A percentile compares a stretch with the other conserved stretches of the same genome.
Evolutionary conservation across 2,797 vertebrate species (phyloP).

Genomic region (Oreortyx pictus): DNA sequence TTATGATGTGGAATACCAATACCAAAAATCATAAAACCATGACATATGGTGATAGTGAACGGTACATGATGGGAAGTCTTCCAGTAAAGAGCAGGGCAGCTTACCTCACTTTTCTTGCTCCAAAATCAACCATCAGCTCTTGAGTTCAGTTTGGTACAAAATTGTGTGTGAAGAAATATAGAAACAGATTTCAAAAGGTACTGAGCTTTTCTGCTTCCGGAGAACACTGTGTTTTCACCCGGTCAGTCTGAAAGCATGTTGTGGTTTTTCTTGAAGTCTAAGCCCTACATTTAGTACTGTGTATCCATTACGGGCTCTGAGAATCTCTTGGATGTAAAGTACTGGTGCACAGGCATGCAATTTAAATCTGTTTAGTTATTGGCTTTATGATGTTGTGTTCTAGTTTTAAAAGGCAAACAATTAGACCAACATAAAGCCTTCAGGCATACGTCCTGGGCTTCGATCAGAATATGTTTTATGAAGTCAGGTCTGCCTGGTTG

Average conservation of each 20-base stretch:
- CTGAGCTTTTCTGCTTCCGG: background rate
- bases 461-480: background rate
- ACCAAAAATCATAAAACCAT: too few species aligned
- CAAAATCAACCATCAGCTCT: background rate
- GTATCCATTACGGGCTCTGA: background rate
- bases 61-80: background rate
- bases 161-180: background rate
- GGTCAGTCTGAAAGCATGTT: background rate
- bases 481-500: background rate
- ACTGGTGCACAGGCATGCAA: background rate
- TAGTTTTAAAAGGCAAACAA: background rate
- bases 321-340: background rate
- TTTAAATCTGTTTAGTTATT: background rate
- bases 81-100: background rate
- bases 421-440: background rate
- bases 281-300: background rate
- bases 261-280: background rate
- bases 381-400: background rate
- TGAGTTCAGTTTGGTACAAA: background rate
- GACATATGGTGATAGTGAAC: background rate
- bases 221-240: background rate
- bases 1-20: too few species aligned
- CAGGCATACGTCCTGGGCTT: background rate
- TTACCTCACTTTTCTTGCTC: background rate
- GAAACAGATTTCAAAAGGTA: background rate